Evolutionary conservation across 2,113 vertebrate genomes (phyloP).

Genomic region (Pygoscelis adeliae): DNA sequence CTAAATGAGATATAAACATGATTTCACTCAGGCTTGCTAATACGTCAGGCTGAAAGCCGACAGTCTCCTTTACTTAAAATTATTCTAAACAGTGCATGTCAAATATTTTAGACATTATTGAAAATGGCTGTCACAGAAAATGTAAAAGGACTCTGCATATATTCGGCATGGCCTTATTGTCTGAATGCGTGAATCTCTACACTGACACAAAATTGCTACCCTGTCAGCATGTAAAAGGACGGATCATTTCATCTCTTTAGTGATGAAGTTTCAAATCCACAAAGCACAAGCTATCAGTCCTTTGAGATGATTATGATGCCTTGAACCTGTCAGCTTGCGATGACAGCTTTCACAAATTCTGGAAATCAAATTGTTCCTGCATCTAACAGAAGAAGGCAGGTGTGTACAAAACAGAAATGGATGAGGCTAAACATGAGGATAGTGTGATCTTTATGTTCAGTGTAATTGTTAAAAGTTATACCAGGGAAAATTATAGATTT

Average conservation of each 20-base stretch:
- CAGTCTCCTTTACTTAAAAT: constrained; percentile 47
- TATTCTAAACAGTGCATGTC: constrained; percentile 66
- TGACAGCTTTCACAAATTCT: constrained; percentile 68
- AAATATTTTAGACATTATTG: constrained; percentile 64
- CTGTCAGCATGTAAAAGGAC: constrained; percentile 73
- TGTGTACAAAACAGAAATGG: constrained; percentile 48
- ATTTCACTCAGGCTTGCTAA: constrained; percentile 46
- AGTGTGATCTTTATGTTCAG: constrained; percentile 58
- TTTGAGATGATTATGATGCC: constrained; percentile 70
- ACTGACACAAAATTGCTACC: constrained; percentile 72
- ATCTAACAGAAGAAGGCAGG: constrained; percentile 52
- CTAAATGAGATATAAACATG: constrained; percentile 39
- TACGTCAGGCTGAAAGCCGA: constrained; percentile 11
- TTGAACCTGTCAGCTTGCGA: constrained; percentile 57
- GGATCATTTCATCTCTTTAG: constrained; percentile 74
- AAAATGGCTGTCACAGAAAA: constrained; percentile 63
- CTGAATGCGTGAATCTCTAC: constrained; percentile 53
- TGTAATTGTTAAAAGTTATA: constrained; percentile 64
- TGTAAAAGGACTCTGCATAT: constrained; percentile 21
- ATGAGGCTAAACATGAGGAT: constrained; percentile 48
- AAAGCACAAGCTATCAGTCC: constrained; percentile 66
- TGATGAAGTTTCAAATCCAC: constrained; percentile 71
- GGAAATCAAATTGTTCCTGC: constrained; percentile 56
- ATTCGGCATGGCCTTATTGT: constrained; percentile 53
- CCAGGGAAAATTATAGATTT: constrained; percentile 35